Percentiles rank a stretch among this genome's conserved stretches.
Conservation (phyloP, 92 coral and sea anemone genomes). For the Diadumene lineata region DNA sequence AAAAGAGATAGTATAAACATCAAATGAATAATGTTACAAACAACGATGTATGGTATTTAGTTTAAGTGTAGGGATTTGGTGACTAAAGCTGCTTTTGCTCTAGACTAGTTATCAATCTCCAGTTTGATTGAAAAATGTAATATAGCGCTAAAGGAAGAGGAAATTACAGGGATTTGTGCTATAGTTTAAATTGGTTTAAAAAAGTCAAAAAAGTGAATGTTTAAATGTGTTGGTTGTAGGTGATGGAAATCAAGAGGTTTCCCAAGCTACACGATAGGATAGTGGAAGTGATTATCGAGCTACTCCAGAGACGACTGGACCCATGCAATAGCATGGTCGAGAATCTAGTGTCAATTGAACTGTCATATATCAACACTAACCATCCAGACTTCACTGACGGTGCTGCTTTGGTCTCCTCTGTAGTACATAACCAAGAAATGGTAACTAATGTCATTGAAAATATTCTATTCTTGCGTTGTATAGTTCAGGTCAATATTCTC, state of each 20-base stretch:
- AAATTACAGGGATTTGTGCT: too few species aligned
- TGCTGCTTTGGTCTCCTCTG: constrained; percentile 79
- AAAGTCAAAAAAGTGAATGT: too few species aligned
- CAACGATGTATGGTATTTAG: too few species aligned
- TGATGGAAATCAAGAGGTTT: constrained; percentile 91
- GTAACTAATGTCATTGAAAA: constrained; percentile 27
- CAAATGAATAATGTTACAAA: too few species aligned
- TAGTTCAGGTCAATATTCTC: not conserved
- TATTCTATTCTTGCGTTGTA: not conserved
- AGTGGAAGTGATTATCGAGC: constrained; percentile 86
- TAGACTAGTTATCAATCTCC: too few species aligned
- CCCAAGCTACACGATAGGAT: constrained; percentile 84
- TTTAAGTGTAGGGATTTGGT: too few species aligned
- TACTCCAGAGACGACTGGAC: constrained; percentile 70
- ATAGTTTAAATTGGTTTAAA: too few species aligned
- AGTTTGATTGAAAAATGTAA: too few species aligned
- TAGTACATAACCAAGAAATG: constrained; percentile 89
- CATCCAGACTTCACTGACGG: constrained; percentile 99
- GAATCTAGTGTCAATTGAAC: constrained; percentile 91
- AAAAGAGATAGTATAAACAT: too few species aligned
- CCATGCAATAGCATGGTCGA: constrained; percentile 98
- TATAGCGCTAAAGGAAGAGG: too few species aligned
- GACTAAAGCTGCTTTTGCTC: too few species aligned
- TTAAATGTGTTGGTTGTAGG: too few species aligned
- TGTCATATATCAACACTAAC: constrained; percentile 94